Evolutionary conservation across 2,888 invertebrate genomes (phyloP), one percentile per base, ranked within the genome.

Genomic region (Hofmannophila pseudospretella): DNA sequence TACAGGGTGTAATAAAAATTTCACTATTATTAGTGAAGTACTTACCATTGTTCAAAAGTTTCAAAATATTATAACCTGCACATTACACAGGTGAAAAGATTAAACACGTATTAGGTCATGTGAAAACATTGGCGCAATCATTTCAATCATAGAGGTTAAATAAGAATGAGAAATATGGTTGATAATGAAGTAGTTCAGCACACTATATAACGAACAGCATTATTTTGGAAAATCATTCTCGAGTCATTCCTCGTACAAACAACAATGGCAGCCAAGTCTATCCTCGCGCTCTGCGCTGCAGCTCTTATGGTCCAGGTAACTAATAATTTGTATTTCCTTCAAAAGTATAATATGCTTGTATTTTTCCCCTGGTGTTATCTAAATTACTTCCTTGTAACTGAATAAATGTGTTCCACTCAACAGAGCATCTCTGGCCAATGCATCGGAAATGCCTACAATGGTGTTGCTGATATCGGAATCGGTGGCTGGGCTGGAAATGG

Each of bases 271-370:
- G 38, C 37, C 29, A 54, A 51, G 32, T 41, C 42, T 32, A 22
- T 48, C 10, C 28, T 54, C n/a, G 31, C 46, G n/a, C 20, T 55
- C 19, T 54, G 52, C 38, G 46, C 49, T 32, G 54, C 51, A 30
- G 49, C 49, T 32, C 44, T 59, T 7, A 30, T 53, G 19, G 44
- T 50, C 16, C 51, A 57, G 49, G 53, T 56, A 40, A n/a, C n/a
- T n/a, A n/a, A n/a, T n/a, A n/a, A n/a, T n/a, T n/a, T n/a, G n/a
- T n/a, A n/a, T n/a, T n/a, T n/a, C n/a, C n/a, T n/a, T n/a, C n/a
- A n/a, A n/a, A n/a, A n/a, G n/a, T n/a, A n/a, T n/a, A n/a, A n/a
- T n/a, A n/a, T n/a, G n/a, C n/a, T n/a, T n/a, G n/a, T n/a, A n/a
- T n/a, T n/a, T n/a, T n/a, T n/a, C n/a, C n/a, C n/a, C n/a, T n/a